phyloP scores from a whole-genome alignment of 2,113 vertebrate genomes.

The Lamprotornis superbus region DNA sequence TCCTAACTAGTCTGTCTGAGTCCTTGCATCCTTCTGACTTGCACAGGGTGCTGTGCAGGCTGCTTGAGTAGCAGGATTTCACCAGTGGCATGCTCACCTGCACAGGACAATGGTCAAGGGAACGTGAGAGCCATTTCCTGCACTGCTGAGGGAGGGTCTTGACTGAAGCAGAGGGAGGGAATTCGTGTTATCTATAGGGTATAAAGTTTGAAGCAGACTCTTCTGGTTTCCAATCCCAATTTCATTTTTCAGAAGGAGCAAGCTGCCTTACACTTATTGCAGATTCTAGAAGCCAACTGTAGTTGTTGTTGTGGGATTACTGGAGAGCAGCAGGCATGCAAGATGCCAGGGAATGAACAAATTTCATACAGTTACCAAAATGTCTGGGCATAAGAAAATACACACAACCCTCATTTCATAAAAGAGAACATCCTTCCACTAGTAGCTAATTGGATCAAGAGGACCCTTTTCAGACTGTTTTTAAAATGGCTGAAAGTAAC shows the following conservation, averaged over 20 bases:
- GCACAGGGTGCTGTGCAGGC: rapidly evolving
- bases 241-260: background rate
- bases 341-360: background rate
- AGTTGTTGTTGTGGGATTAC: background rate
- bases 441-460: background rate
- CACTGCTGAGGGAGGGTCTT: background rate
- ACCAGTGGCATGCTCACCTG: rapidly evolving
- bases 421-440: background rate
- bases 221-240: background rate
- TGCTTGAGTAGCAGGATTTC: background rate
- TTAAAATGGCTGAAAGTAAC: background rate
- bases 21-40: background rate
- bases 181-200: background rate
- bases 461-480: background rate
- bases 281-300: background rate
- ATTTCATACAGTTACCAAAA: background rate
- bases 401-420: background rate
- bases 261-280: background rate
- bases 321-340: background rate
- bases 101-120: background rate
- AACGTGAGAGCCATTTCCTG: rapidly evolving
- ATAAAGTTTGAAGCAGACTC: background rate
- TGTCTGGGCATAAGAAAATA: background rate
- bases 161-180: background rate
- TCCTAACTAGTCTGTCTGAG: background rate